These are phyloP conservation scores for Cebidichthys violaceus DNA, from an alignment of 2,113 vertebrate genomes.

Conservation along the genomic window DNA sequence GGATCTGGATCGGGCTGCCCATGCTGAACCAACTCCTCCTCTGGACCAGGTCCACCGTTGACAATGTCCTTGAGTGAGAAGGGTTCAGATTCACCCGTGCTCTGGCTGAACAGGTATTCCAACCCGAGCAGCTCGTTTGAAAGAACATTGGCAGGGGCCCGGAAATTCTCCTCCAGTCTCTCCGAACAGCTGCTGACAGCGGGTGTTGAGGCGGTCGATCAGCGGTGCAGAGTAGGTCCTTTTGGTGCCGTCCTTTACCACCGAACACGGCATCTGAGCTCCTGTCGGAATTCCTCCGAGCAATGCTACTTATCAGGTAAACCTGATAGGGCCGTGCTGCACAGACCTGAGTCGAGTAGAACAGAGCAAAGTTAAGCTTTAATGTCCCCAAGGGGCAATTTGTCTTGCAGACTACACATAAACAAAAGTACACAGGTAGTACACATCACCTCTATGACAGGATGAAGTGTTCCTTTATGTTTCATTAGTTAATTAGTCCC, in stretches of 20 bases:
- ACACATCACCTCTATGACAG: too few relatives aligned
- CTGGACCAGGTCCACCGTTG: neutral
- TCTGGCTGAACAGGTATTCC: neutral
- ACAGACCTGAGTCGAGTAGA: neutral
- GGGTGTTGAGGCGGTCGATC: neutral
- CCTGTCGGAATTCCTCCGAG: neutral
- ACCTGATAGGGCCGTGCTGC: neutral
- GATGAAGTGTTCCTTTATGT: too few relatives aligned
- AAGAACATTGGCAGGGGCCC: neutral
- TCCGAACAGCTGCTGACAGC: neutral
- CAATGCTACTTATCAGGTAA: neutral
- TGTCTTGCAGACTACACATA: too few relatives aligned
- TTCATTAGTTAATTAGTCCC: too few relatives aligned
- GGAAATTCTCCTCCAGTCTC: neutral
- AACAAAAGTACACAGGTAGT: too few relatives aligned
- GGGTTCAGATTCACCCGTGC: neutral
- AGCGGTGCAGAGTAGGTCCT: neutral
- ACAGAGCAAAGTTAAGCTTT: too few relatives aligned
- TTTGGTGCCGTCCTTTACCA: neutral
- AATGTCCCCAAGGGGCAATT: too few relatives aligned
- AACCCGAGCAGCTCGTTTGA: neutral
- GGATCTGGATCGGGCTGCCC: neutral
- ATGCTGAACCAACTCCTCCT: slow-evolving; percentile 1
- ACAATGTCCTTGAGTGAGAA: neutral
- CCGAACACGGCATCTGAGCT: too few relatives aligned